Base-by-base conservation (phyloP, 2,888 invertebrate species). In the Leptothorax acervorum region DNA sequence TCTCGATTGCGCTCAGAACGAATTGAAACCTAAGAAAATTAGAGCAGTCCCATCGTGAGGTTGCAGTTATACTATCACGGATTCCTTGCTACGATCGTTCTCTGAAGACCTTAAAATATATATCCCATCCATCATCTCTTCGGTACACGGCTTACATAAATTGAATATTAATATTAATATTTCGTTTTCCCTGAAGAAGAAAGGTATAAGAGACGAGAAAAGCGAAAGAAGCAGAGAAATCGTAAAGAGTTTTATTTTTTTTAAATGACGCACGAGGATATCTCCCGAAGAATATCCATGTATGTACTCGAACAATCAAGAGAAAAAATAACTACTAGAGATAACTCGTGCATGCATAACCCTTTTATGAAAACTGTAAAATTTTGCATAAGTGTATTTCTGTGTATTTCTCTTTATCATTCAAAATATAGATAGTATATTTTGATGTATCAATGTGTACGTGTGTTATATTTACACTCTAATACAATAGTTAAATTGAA, bases 91-190 rank as follows among this genome's bases (percentile, higher is more conserved):
- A n/a, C 15, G 31, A 71, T n/a, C 15, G 48, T 31, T 51, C 82
- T 48, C 51, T n/a, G 68, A 39, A 23, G 12, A 35, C 2, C 9
- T 18, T 18, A 18, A 18, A 51, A 35, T 51, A 66, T 39, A 68
- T 45, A 51, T 63, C 48, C 45, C n/a, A 76, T 76, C 55, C 35
- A 12, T 76, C 79, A 75, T 57, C 18, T 18, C 65, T 57, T 82
- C 48, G 23, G 42, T 75, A 57, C 23, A 35, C 35, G 35, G 35
- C 35, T 35, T 18, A 57, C 23, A 23, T 42, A 63, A 75, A 66
- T 75, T 75, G 66, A 82, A 78, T 68, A 78, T 31, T 78, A 79
- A 68, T 70, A 79, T 23, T 45, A 1, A 57, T 48, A 11, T 53
- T 82, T 82, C 15, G 51, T 53, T 55, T 11, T 35, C 15, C 39